Base-by-base conservation (phyloP, 2,888 invertebrate genomes). In the Mantis religiosa region DNA sequence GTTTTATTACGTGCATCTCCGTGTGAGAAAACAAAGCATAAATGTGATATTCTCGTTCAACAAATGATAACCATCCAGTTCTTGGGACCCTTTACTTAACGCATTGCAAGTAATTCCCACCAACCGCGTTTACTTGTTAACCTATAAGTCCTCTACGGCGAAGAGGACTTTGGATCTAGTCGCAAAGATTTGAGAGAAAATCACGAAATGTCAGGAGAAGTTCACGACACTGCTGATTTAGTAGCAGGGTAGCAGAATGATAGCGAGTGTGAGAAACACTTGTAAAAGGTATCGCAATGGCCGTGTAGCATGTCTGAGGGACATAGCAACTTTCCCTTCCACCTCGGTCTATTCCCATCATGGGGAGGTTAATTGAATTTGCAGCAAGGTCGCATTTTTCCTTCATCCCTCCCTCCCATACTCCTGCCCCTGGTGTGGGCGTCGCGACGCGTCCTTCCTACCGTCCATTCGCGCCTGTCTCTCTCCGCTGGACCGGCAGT, bases 341-440 rank as follows among this genome's bases (percentile, higher is more conserved):
- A 86, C 71, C 30, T 54, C 86, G 9, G 71, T 86, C 81, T 86
- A 28, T 86, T 81, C 87, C 82, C 87, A 87, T 87, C 87, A 87
- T 87, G 87, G 82, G 87, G 54, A 71, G 89, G 89, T 89, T 89
- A 89, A 89, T 89, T 89, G 89, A 89, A 89, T 89, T 89, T 89
- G 87, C 89, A 84, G 84, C 41, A 89, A 89, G 89, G 89, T 89
- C 89, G 82, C 89, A 87, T 89, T 89, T 89, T 87, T 87, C 84
- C 82, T 87, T 87, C 86, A 86, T 30, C 81, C 86, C 71, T 41
- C 28, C 87, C 25, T 30, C n/a, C 82, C 27, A 27, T 25, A 4
- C 25, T 20, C 20, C 54, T 25, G 25, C 20, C 54, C 20, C 54
- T 71, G 54, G 54, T 71, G 54, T 71, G 54, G 54, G 54, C 54